phyloP scores from a whole-genome alignment of 2,113 vertebrate genomes.

The Urocitellus parryii region DNA sequence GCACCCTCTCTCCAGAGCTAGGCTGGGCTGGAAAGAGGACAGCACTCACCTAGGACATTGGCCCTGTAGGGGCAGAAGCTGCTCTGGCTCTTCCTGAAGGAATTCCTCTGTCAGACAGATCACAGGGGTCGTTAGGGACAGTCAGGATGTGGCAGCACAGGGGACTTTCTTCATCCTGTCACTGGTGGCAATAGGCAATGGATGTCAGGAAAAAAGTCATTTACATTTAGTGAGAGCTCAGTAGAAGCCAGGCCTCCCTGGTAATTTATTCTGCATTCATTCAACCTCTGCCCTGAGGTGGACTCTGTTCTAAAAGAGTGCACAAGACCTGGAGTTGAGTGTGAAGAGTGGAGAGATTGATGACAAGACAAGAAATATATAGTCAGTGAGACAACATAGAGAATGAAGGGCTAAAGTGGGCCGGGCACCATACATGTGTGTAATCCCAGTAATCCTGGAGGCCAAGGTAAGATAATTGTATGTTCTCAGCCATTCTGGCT shows the following conservation, averaged over 20 bases:
- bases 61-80: slow-evolving; percentile 92
- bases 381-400: not conserved
- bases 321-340: not conserved
- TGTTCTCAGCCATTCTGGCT: too few species aligned
- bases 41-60: slow-evolving; percentile 88
- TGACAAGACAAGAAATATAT: not conserved
- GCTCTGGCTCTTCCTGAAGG: slow-evolving; percentile 87
- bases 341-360: too few species aligned
- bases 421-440: accelerated
- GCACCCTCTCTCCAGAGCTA: not conserved
- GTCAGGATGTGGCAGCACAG: slow-evolving; percentile 87
- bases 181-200: not conserved
- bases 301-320: not conserved
- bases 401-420: not conserved
- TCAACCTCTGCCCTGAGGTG: not conserved
- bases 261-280: not conserved
- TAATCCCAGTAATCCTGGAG: too few species aligned
- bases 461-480: too few species aligned
- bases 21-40: not conserved
- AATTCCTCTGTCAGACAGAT: slow-evolving; percentile 91
- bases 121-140: slow-evolving; percentile 89
- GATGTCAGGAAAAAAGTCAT: not conserved
- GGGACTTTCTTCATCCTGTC: slow-evolving; percentile 83
- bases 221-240: not conserved
- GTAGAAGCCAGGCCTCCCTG: not conserved